Conservation (phyloP, 2,113 vertebrate species). For the Carassius carassius region DNA sequence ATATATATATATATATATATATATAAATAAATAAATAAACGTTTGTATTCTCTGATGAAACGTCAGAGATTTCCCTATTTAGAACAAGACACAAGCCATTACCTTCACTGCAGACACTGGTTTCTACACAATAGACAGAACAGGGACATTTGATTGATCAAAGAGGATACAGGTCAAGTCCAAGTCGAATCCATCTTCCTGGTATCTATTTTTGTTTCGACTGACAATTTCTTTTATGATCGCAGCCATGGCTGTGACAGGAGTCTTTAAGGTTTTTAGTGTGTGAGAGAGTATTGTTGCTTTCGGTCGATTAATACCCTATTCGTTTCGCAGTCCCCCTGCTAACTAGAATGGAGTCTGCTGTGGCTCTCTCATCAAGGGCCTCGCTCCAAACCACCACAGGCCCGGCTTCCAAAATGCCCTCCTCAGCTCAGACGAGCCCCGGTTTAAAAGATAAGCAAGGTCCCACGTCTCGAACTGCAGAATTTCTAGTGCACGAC, state of each 20-base stretch:
- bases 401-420: constrained; percentile 77
- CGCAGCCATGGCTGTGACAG: constrained; percentile 80
- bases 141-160: constrained; percentile 39
- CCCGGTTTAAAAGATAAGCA: constrained; percentile 49
- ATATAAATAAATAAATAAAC: background rate
- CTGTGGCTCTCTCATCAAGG: constrained; percentile 72
- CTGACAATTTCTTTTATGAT: constrained; percentile 94
- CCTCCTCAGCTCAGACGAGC: constrained; percentile 58
- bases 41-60: background rate
- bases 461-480: constrained; percentile 53
- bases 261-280: constrained; percentile 60
- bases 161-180: constrained; percentile 95
- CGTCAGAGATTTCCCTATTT: background rate
- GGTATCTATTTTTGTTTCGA: constrained; percentile 92
- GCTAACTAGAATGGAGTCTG: constrained; percentile 65
- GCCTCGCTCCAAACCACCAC: constrained; percentile 73
- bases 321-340: constrained; percentile 63
- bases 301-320: constrained; percentile 45
- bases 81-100: constrained; percentile 5
- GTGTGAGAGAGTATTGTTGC: constrained; percentile 52
- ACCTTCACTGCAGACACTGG: background rate
- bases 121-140: constrained; percentile 9
- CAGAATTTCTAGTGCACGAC: constrained; percentile 55
- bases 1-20: no score
- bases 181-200: constrained; percentile 97